A percentile compares a stretch with the other conserved stretches of the same genome.
Conservation (phyloP, 2,797 vertebrate genomes). For the Nannoperca australis region DNA sequence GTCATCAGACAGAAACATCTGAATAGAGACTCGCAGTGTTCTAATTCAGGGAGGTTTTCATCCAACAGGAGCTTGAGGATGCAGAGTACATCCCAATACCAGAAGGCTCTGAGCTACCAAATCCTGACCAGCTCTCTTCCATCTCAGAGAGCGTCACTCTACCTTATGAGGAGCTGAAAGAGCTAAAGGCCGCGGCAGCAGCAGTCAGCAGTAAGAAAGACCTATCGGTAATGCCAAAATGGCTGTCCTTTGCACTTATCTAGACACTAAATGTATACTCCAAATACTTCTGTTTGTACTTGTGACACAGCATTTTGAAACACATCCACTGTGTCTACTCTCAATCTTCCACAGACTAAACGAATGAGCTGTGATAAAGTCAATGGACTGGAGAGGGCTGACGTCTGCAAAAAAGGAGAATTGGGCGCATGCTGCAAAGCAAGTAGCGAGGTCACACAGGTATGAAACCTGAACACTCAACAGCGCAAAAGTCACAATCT, state of each 20-base stretch:
- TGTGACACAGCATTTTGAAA: not conserved
- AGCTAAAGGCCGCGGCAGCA: conserved; percentile 89
- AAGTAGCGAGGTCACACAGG: conserved; percentile 86
- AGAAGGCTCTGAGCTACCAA: conserved; percentile 77
- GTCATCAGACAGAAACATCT: not conserved
- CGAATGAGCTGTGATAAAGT: conserved; percentile 79
- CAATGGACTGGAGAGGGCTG: conserved; percentile 70
- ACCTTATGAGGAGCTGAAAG: conserved; percentile 92
- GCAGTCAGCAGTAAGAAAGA: conserved; percentile 75
- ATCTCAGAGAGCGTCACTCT: conserved; percentile 90
- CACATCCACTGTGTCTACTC: not conserved
- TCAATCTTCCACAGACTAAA: conserved; percentile 74
- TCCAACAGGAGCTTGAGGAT: conserved; percentile 93
- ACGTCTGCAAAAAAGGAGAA: conserved; percentile 76
- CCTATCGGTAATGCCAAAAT: conserved; percentile 73
- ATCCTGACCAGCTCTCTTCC: conserved; percentile 82
- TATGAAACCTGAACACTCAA: conserved; percentile 58
- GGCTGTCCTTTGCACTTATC: not conserved
- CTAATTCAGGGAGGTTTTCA: conserved; percentile 29
- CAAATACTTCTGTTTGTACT: not conserved
- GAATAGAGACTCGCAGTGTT: not conserved
- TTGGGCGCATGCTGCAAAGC: conserved; percentile 82
- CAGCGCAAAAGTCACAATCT: conserved; percentile 5
- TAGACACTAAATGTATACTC: not conserved
- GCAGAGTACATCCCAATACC: conserved; percentile 98